phyloP scores from a whole-genome alignment of 2,113 vertebrate genomes.

The Pedionomus torquatus region DNA sequence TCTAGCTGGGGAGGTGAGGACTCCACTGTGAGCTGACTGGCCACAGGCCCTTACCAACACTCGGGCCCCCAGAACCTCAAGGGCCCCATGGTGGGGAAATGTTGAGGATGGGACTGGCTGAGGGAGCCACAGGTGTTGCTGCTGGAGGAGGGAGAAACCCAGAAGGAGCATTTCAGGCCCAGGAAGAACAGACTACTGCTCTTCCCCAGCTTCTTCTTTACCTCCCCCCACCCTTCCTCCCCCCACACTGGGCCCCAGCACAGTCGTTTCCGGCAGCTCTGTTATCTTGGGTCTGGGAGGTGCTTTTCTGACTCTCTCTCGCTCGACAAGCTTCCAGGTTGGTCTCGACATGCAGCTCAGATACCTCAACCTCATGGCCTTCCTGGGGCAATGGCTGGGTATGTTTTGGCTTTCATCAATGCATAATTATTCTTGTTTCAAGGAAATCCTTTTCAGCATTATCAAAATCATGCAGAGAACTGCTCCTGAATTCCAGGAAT shows the following conservation, averaged over 20 bases:
- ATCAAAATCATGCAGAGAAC: fast-evolving
- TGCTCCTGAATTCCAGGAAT: fast-evolving
- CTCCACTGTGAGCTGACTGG: fast-evolving
- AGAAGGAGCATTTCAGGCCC: not conserved
- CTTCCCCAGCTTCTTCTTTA: no score
- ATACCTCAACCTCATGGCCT: not conserved
- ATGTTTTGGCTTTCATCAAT: not conserved
- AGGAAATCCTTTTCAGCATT: not conserved
- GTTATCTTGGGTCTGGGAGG: not conserved
- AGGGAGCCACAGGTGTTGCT: not conserved
- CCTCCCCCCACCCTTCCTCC: no score
- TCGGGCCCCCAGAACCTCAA: fast-evolving
- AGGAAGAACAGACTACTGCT: not conserved
- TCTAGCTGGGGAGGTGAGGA: not conserved
- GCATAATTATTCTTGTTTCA: fast-evolving
- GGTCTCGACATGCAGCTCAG: not conserved
- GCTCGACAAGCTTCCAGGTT: no score
- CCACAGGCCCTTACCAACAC: not conserved
- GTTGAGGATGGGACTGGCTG: not conserved
- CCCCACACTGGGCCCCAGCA: no score
- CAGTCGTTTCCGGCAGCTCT: not conserved
- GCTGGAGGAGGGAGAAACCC: no score
- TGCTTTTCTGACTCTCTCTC: not conserved
- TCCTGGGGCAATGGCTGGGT: not conserved
- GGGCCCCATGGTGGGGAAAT: not conserved